These are phyloP conservation scores for Muscicapa adusta DNA, from an alignment of 2,113 vertebrate genomes.

Conservation along the genomic window DNA sequence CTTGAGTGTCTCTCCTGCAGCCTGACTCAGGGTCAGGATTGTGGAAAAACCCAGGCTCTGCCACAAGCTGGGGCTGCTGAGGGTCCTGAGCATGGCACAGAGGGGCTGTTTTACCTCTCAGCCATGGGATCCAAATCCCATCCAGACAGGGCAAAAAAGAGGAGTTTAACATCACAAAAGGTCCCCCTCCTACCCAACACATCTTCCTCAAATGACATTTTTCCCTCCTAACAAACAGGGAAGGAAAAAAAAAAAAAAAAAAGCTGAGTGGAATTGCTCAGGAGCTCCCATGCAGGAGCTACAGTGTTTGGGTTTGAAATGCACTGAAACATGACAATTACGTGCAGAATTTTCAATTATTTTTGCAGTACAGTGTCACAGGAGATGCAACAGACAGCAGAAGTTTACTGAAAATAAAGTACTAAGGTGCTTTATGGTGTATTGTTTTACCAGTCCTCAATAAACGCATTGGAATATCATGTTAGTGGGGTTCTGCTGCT, in stretches of 20 bases:
- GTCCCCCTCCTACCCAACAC: rapidly evolving
- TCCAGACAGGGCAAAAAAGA: neutral
- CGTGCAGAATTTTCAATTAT: neutral
- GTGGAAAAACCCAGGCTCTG: neutral
- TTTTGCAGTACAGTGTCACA: neutral
- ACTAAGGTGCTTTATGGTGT: rapidly evolving
- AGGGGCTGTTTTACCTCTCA: rapidly evolving
- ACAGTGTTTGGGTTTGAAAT: neutral
- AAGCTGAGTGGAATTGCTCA: neutral
- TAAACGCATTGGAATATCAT: rapidly evolving
- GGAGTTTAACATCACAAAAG: neutral
- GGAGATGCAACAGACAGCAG: rapidly evolving
- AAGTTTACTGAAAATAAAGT: neutral
- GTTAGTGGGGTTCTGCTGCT: neutral
- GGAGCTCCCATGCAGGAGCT: neutral
- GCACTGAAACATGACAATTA: neutral
- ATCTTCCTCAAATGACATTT: rapidly evolving
- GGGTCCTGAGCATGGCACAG: neutral
- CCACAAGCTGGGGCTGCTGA: rapidly evolving
- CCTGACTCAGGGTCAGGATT: rapidly evolving
- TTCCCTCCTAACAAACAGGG: neutral
- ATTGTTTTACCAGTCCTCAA: neutral
- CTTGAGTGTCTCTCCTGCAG: rapidly evolving
- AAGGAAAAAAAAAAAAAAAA: neutral
- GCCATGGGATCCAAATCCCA: neutral